Base-by-base conservation (phyloP, 2,113 vertebrate species). In the Stercorarius parasiticus region DNA sequence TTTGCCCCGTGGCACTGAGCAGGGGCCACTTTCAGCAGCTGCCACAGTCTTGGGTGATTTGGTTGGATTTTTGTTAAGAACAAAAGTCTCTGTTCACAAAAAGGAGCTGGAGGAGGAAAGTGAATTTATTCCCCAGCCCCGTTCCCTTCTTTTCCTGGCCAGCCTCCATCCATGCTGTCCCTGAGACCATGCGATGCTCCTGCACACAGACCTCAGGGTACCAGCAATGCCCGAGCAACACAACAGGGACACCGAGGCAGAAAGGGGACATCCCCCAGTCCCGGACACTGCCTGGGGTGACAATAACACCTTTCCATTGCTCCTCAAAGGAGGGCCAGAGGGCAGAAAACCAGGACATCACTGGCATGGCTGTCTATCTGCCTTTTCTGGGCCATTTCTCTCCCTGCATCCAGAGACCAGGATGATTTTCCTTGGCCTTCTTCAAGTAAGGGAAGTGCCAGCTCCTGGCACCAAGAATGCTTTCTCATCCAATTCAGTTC, bases 111-210 rank as follows among this genome's bases (percentile, higher is more conserved):
- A 88, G 34, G 45, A 66, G 15, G 30, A 64, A 6, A 30, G 23
- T 6, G 6, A 14, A n/a, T 87, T 55, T 67, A 15, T 64, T 15
- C 10, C 36, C 21, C 38, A 49, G 30, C 34, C 59, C 56, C 0
- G 0, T 45, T 91, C 45, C 40, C 36, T 50, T 10, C 17, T 66
- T 23, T 38, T 20, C 47, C 40, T 65, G 1, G 0, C 18, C 62
- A 59, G 47, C 42, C 26, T 49, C 66, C 5, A 0, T 17, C 53
- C 4, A 2, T 27, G 55, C 47, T 45, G 11, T 26, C 21, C 50
- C 66, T 34, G 34, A 61, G 53, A 15, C 11, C 0, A 0, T 1
- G 0, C 3, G 10, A 21, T 66, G 36, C 36, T 56, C 14, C 5
- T 23, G 36, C 21, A 9, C 3, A 4, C 71, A 77, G 66, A 50